Percentiles rank a stretch among this genome's conserved stretches.
Evolutionary conservation across 2,888 invertebrate genomes (phyloP).

Genomic region (Clivina fossor): DNA sequence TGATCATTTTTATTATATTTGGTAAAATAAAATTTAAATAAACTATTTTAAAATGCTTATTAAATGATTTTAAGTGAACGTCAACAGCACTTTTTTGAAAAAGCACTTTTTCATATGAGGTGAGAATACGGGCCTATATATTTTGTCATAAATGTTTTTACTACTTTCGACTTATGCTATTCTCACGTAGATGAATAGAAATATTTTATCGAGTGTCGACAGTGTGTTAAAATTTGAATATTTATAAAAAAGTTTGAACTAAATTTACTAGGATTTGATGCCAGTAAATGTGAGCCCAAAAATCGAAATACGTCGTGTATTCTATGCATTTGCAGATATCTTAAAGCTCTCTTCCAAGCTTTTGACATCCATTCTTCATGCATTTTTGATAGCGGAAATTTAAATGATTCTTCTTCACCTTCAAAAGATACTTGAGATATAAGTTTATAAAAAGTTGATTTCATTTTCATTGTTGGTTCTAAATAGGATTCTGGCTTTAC

Average conservation of each 20-base stretch:
- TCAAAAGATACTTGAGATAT: neutral
- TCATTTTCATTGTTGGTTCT: neutral
- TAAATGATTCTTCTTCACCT: constrained; percentile 2
- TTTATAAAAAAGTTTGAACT: neutral
- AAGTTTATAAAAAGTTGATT: neutral
- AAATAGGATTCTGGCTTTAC: neutral
- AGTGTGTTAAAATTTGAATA: neutral
- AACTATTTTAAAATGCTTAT: no score
- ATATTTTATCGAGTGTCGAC: no score
- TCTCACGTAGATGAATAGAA: no score
- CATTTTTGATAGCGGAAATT: neutral
- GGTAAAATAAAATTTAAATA: no score
- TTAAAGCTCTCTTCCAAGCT: neutral
- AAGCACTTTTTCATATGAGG: no score
- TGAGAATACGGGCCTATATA: no score
- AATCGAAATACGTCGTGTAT: constrained; percentile 21
- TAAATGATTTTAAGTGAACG: no score
- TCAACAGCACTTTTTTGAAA: no score
- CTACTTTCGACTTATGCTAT: no score
- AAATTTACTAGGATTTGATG: constrained; percentile 14
- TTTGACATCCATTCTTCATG: constrained; percentile 8
- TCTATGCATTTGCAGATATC: constrained; percentile 12
- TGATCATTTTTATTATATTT: no score
- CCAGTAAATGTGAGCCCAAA: constrained; percentile 20
- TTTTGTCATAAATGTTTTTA: no score